Conservation (phyloP, 30 jellyfish, hydroid and myxozoan genomes). For the Morbakka virulenta region DNA sequence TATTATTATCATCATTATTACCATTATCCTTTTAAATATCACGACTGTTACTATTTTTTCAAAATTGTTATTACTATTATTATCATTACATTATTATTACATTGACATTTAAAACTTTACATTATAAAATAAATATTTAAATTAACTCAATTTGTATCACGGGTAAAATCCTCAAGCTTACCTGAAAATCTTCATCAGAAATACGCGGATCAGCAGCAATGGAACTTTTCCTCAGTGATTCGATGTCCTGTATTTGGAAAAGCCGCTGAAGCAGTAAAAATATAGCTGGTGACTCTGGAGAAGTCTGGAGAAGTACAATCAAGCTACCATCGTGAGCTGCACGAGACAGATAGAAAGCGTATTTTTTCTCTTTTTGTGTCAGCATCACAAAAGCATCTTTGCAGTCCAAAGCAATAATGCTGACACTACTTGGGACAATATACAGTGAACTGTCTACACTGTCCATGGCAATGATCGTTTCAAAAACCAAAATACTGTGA, state of each 20-base stretch:
- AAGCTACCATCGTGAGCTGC: slow-evolving; percentile 82
- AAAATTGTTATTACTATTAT: too few species aligned
- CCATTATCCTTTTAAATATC: too few species aligned
- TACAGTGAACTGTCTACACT: slow-evolving; percentile 29
- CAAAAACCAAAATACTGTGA: too few species aligned
- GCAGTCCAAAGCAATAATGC: slow-evolving; percentile 63
- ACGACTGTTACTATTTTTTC: too few species aligned
- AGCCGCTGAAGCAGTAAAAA: slow-evolving; percentile 71
- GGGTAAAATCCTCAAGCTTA: too few species aligned
- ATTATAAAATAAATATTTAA: too few species aligned
- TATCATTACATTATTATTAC: too few species aligned
- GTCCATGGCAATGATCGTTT: too few species aligned
- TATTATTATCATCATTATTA: too few species aligned
- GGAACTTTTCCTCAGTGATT: slow-evolving; percentile 44
- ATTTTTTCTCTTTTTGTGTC: slow-evolving; percentile 56
- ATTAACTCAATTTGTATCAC: too few species aligned
- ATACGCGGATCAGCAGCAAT: slow-evolving; percentile 53
- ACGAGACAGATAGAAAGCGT: slow-evolving; percentile 67
- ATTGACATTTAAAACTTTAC: too few species aligned
- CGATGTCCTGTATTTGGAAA: slow-evolving; percentile 52
- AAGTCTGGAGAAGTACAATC: slow-evolving; percentile 78
- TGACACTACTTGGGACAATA: slow-evolving; percentile 53
- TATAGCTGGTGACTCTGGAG: slow-evolving; percentile 75
- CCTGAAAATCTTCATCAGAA: slow-evolving; percentile 80
- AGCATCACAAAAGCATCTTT: slow-evolving; percentile 61